phyloP scores from a whole-genome alignment of 2,888 invertebrate species.

The Torymus aiolomorphi region DNA sequence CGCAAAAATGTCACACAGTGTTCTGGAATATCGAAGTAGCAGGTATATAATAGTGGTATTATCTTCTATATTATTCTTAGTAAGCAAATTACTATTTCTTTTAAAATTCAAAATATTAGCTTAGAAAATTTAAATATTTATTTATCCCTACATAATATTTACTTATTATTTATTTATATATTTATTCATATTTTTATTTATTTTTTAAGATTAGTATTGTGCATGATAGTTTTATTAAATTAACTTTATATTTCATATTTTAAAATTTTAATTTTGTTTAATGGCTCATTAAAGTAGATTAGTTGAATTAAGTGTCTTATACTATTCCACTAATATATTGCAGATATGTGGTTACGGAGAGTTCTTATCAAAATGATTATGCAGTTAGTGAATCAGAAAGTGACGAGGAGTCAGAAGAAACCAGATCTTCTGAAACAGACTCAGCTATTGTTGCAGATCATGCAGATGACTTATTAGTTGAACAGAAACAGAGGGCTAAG shows the following conservation, averaged over 20 bases:
- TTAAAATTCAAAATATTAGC: too few relatives aligned
- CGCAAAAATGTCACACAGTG: conserved; percentile 71
- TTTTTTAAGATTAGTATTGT: too few relatives aligned
- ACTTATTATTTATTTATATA: too few relatives aligned
- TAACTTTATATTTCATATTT: conserved; percentile 11
- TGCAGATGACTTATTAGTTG: conserved; percentile 61
- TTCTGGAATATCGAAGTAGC: conserved; percentile 72
- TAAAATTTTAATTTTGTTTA: conserved; percentile 12
- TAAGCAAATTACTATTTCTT: too few relatives aligned
- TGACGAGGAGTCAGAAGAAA: conserved; percentile 75
- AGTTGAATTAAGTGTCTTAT: conserved; percentile 19
- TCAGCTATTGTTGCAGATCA: conserved; percentile 65
- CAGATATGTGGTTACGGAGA: conserved; percentile 70
- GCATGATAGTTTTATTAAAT: not conserved
- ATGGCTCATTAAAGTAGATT: conserved; percentile 12
- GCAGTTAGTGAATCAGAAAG: conserved; percentile 76
- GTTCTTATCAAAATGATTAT: conserved; percentile 70
- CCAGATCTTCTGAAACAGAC: conserved; percentile 69
- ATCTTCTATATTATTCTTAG: too few relatives aligned
- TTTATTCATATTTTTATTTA: too few relatives aligned
- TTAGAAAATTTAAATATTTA: too few relatives aligned
- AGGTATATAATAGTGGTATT: conserved; percentile 63
- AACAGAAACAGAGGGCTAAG: conserved; percentile 60
- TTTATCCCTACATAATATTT: too few relatives aligned
- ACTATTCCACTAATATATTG: conserved; percentile 28